Evolutionary conservation across 2,113 vertebrate species (phyloP).

Genomic region (Tychaedon coryphoeus): DNA sequence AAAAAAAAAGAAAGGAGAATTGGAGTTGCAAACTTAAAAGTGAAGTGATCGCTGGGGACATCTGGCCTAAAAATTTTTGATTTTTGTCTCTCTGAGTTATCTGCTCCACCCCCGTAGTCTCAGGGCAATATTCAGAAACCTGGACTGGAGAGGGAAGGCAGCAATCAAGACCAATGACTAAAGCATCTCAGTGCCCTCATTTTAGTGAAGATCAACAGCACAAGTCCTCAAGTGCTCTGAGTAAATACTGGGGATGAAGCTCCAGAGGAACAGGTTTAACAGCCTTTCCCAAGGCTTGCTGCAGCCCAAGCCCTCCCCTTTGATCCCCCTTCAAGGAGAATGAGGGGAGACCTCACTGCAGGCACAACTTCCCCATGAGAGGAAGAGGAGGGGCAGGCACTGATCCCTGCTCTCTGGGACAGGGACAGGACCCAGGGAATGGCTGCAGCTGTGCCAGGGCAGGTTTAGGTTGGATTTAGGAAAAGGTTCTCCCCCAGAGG

Average conservation of each 20-base stretch:
- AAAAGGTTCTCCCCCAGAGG: too few species aligned
- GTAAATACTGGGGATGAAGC: background rate
- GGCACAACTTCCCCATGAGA: background rate
- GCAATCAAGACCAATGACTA: background rate
- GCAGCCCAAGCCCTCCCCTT: background rate
- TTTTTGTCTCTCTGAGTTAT: background rate
- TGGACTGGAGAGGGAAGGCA: background rate
- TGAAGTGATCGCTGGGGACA: background rate
- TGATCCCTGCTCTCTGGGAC: background rate
- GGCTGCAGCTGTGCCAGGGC: fast-evolving
- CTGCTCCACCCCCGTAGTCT: background rate
- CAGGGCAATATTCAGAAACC: background rate
- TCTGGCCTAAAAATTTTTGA: background rate
- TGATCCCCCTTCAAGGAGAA: background rate
- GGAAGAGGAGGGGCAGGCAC: background rate
- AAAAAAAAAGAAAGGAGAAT: background rate
- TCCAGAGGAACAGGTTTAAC: background rate
- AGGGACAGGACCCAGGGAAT: fast-evolving
- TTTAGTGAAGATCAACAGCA: background rate
- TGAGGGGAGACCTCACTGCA: background rate
- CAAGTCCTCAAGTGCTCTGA: background rate
- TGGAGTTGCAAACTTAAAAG: background rate
- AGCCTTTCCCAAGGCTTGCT: background rate
- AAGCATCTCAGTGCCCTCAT: background rate
- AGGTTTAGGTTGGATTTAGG: background rate